Base-by-base conservation (phyloP, 92 coral and sea anemone species). In the Montipora capitata region DNA sequence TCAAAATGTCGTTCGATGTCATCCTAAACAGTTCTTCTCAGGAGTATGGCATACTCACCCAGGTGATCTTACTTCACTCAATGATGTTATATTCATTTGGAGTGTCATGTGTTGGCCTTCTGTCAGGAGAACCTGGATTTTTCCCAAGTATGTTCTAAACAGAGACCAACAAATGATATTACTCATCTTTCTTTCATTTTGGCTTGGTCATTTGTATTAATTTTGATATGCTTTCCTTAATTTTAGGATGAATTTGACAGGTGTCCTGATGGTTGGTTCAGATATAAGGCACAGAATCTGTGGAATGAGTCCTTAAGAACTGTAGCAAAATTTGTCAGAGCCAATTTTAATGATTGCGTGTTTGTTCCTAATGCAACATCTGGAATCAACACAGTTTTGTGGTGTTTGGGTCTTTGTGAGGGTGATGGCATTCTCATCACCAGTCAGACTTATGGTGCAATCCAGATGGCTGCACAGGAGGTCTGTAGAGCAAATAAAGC, bases 391-490 rank as follows among this genome's bases (percentile, higher is more conserved):
- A 48, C 92, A 71, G 94, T 95, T 51, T 61, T 95, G 49, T 81
- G 66, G 78, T 75, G 93, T 67, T 43, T 95, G 9, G 92, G 91
- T 9, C 43, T 95, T 38, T 38, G 40, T 52, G 96, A 95, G 78
- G 96, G 93, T n/a, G 93, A 93, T 15, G 90, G 91, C 40, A 74
- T 95, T 40, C 86, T 95, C 18, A 90, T 93, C 42, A 90, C 95
- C 17, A 93, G 93, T 72, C 96, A 93, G 66, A 95, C 98, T 11
- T 91, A 93, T 80, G 96, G 95, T 1, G 93, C 96, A 6, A 81
- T 91, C 11, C 90, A 90, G 77, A 93, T 82, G 66, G 69, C 92
- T 6, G 93, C 94, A 0, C 92, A 87, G 61, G 98, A 93, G 45
- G 85, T 91, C 44, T 93, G 98, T 74, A 84, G 83, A 56, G 66